These are phyloP conservation scores for Sitobion miscanthi DNA, from an alignment of 1,140 invertebrate genomes.

Conservation along the genomic window DNA sequence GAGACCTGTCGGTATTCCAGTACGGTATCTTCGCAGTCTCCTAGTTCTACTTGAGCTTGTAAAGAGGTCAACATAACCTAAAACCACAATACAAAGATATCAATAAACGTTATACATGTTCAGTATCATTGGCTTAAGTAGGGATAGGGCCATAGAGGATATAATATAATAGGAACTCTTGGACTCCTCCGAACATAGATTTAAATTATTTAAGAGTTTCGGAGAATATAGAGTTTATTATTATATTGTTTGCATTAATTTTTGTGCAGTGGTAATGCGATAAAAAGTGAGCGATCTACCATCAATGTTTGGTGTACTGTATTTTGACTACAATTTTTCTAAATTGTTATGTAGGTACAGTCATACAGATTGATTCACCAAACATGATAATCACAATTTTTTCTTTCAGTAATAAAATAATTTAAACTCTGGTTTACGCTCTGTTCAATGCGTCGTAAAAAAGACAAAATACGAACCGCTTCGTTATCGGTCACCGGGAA, in stretches of 20 bases:
- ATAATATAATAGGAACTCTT: background rate
- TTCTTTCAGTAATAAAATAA: too few relatives aligned
- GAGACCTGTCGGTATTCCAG: constrained; percentile 79
- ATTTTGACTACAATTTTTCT: background rate
- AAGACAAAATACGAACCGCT: constrained; percentile 58
- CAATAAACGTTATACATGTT: background rate
- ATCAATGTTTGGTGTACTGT: background rate
- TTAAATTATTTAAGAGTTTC: too few relatives aligned
- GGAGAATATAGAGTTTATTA: background rate
- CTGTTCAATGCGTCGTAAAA: background rate
- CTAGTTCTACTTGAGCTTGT: constrained; percentile 89
- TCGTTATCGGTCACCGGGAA: constrained; percentile 63
- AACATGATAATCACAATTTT: background rate
- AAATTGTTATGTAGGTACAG: background rate
- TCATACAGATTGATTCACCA: background rate
- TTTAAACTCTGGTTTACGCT: too few relatives aligned
- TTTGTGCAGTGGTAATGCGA: background rate
- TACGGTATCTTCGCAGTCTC: constrained; percentile 75
- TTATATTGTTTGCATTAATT: background rate
- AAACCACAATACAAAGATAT: constrained; percentile 59
- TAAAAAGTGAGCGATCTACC: too few relatives aligned
- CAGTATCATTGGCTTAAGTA: background rate
- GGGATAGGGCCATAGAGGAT: too few relatives aligned
- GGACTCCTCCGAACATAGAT: background rate
- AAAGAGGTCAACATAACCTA: constrained; percentile 93